These are phyloP conservation scores for Aurelia sp. DNA, from an alignment of 30 jellyfish, hydroid and myxozoan species.

Conservation along the genomic window DNA sequence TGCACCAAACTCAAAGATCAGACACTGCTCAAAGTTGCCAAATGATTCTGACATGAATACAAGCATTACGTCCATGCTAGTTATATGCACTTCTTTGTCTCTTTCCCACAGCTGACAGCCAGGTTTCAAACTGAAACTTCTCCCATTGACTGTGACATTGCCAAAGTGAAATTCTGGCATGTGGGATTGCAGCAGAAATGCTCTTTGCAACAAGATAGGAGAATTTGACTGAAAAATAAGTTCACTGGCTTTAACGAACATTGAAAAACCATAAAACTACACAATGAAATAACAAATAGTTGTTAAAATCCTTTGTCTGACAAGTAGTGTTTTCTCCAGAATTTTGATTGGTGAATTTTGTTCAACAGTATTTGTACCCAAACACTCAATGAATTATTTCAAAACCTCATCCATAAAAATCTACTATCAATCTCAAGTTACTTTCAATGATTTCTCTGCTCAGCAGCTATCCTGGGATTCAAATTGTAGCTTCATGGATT, in stretches of 20 bases:
- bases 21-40: slow-evolving; percentile 73
- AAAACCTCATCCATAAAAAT: too few relatives aligned
- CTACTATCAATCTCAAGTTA: too few relatives aligned
- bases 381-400: too few relatives aligned
- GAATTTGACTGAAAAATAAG: slow-evolving; percentile 7
- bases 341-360: too few relatives aligned
- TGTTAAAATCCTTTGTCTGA: too few relatives aligned
- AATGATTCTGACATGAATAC: slow-evolving; percentile 33
- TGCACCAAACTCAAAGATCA: slow-evolving; percentile 57
- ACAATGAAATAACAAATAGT: too few relatives aligned
- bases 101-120: slow-evolving; percentile 66
- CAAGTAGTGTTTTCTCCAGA: too few relatives aligned
- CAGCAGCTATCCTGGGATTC: too few relatives aligned
- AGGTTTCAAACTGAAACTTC: not conserved
- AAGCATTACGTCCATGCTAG: not conserved
- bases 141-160: not conserved
- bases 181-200: slow-evolving; percentile 45
- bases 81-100: not conserved
- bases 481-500: too few relatives aligned
- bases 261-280: not conserved
- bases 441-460: too few relatives aligned
- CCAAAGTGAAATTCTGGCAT: slow-evolving; percentile 54
- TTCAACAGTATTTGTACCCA: too few relatives aligned
- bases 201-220: slow-evolving; percentile 15
- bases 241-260: too few relatives aligned